phyloP scores from a whole-genome alignment of 2,797 vertebrate species.

The Sebastes diaconus region DNA sequence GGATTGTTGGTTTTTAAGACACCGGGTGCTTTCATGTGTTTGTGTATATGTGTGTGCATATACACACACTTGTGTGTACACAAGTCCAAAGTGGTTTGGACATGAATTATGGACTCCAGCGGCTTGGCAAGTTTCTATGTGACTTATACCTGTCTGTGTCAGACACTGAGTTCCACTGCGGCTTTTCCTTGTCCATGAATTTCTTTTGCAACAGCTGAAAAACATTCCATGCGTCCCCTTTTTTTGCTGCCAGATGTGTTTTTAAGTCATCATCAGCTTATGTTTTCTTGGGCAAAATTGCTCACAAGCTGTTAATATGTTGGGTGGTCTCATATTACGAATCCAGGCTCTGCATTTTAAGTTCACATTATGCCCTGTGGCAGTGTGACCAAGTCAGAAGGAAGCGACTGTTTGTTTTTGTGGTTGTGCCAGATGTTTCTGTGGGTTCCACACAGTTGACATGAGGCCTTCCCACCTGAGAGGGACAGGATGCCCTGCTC shows the following conservation, averaged over 20 bases:
- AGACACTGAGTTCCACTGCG: conserved; percentile 2
- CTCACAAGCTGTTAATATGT: conserved; percentile 41
- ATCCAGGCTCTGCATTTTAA: conserved; percentile 15
- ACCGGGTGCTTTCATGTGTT: not conserved
- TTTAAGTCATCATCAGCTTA: conserved; percentile 34
- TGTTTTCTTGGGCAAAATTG: conserved; percentile 26
- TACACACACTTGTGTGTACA: not conserved
- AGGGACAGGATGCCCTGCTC: conserved; percentile 40
- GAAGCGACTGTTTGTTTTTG: conserved; percentile 64
- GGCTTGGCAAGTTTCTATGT: conserved; percentile 3
- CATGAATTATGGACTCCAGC: conserved; percentile 28
- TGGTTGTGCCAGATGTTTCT: conserved; percentile 59
- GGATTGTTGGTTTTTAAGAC: conserved; percentile 13
- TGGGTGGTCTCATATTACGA: conserved; percentile 38
- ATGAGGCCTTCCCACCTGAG: conserved; percentile 61
- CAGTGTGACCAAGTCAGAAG: conserved; percentile 35
- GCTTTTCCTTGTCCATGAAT: conserved; percentile 16
- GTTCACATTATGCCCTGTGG: conserved; percentile 33
- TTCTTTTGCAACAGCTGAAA: conserved; percentile 19
- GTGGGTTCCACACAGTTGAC: conserved; percentile 45
- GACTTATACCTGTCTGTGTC: conserved; percentile 2
- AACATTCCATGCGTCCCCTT: not conserved
- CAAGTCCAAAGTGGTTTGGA: conserved; percentile 10
- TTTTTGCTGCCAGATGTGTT: conserved; percentile 38
- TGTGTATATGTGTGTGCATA: not conserved